Percentiles rank a stretch among this genome's conserved stretches.
Conservation (phyloP, 35 echinoderm and acorn worm genomes). For the Hemicentrotus pulcherrimus region DNA sequence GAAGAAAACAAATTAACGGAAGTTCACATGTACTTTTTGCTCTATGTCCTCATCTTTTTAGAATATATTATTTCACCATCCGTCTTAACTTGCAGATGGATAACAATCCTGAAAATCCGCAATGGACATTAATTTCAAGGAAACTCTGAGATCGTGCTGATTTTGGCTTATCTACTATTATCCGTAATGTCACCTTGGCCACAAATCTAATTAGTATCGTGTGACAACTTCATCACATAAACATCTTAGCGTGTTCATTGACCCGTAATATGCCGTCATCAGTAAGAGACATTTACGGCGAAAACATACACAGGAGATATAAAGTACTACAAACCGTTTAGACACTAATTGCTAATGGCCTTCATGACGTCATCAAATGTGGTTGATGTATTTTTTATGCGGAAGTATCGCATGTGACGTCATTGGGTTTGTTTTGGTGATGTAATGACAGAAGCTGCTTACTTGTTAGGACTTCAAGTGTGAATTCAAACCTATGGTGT, state of each 20-base stretch:
- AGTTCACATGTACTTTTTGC: too few relatives aligned
- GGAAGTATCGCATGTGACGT: background rate
- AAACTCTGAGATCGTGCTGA: background rate
- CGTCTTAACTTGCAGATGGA: too few relatives aligned
- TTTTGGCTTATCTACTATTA: background rate
- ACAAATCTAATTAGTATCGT: background rate
- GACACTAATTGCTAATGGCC: background rate
- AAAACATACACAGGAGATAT: background rate
- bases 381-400: background rate
- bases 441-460: background rate
- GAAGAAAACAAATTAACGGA: too few relatives aligned
- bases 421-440: background rate
- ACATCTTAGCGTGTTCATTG: background rate
- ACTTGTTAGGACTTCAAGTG: background rate
- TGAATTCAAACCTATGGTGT: background rate
- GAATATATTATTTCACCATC: too few relatives aligned
- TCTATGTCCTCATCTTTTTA: too few relatives aligned
- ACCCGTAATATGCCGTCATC: background rate
- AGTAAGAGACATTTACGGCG: background rate
- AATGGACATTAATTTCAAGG: background rate
- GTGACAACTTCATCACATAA: background rate
- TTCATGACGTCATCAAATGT: constrained; percentile 12
- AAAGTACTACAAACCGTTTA: background rate
- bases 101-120: too few relatives aligned
- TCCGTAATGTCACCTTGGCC: background rate